Conservation (phyloP, 2,113 vertebrate species). For the Pelobates fuscus region DNA sequence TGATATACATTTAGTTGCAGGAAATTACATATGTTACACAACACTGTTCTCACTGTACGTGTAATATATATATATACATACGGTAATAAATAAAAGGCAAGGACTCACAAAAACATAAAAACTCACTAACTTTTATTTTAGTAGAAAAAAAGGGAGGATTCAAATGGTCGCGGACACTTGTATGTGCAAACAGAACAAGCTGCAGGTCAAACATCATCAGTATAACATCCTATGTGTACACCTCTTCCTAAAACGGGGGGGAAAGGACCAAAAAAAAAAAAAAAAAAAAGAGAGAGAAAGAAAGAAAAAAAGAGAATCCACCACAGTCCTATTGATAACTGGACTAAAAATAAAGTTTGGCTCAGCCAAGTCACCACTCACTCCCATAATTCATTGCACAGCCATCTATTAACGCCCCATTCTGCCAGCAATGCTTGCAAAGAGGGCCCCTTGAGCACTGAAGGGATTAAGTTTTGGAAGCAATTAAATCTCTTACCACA, state of each 20-base stretch:
- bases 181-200: constrained; percentile 67
- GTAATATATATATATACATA: background rate
- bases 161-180: constrained; percentile 73
- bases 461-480: constrained; percentile 23
- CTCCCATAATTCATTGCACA: background rate
- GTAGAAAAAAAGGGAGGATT: constrained; percentile 75
- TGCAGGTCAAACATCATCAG: constrained; percentile 52
- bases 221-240: background rate
- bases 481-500: constrained; percentile 32
- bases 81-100: constrained; percentile 65
- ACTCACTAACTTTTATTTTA: constrained; percentile 75
- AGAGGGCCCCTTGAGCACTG: background rate
- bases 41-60: too few species aligned
- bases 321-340: background rate
- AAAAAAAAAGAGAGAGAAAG: too few species aligned
- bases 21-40: too few species aligned
- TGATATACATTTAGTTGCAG: too few species aligned
- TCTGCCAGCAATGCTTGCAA: background rate
- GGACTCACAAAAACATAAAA: constrained; percentile 80
- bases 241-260: background rate
- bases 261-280: too few species aligned
- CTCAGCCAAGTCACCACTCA: background rate
- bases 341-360: background rate
- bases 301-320: background rate
- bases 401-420: background rate